Evolutionary conservation across 2,888 invertebrate genomes (phyloP).

Genomic region (Copidosoma aretas): DNA sequence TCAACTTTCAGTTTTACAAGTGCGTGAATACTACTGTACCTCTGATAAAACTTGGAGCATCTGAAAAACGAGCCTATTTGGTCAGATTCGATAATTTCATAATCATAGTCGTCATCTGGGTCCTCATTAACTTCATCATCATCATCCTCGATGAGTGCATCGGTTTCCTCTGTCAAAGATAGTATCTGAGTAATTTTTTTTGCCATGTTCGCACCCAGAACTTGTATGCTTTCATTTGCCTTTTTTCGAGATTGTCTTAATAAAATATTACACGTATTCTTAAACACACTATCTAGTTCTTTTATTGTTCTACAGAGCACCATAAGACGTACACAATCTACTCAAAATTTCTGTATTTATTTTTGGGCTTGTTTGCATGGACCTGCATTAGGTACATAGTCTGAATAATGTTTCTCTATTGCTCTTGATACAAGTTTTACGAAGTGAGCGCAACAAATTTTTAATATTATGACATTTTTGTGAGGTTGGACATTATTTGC

Average conservation of each 20-base stretch:
- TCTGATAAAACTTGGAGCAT: constrained; percentile 29
- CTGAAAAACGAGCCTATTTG: constrained; percentile 3
- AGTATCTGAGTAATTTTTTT: no score
- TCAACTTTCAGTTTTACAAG: neutral
- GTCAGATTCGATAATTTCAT: no score
- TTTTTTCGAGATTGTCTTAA: constrained; percentile 9
- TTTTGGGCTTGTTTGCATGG: no score
- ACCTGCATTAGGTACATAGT: no score
- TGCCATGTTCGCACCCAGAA: no score
- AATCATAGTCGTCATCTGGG: no score
- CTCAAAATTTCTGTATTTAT: constrained; percentile 21
- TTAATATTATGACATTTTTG: neutral
- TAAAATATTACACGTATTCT: constrained; percentile 23
- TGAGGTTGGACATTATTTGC: neutral
- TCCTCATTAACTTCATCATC: no score
- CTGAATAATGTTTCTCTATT: constrained; percentile 14
- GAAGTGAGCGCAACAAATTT: constrained; percentile 39
- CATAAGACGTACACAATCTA: constrained; percentile 37
- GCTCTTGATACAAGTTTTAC: constrained; percentile 34
- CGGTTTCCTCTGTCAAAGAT: no score
- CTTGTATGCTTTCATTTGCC: constrained; percentile 9
- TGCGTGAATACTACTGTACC: constrained; percentile 1
- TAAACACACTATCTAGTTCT: constrained; percentile 26
- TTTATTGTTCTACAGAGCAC: constrained; percentile 24
- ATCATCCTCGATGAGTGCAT: no score